Evolutionary conservation across 2,797 vertebrate genomes (phyloP).

Genomic region (Botia almorhae): DNA sequence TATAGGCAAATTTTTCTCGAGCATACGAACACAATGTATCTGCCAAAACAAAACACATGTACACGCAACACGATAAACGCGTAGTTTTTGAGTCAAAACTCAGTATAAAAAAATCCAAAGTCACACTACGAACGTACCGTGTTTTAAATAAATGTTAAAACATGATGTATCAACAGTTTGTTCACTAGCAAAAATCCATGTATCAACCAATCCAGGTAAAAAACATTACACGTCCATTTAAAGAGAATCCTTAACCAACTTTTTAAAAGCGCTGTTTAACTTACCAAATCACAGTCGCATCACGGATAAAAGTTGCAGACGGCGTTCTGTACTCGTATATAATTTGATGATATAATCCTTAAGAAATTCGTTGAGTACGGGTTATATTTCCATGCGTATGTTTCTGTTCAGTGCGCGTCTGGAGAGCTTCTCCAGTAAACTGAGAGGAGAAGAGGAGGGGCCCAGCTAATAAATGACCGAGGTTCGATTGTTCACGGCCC

Average conservation of each 20-base stretch:
- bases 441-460: slow-evolving; percentile 65
- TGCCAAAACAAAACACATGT: not conserved
- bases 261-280: not conserved
- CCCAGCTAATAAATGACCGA: slow-evolving; percentile 79
- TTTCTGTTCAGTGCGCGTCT: slow-evolving; percentile 51
- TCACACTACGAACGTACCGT: no score
- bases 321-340: not conserved
- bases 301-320: slow-evolving; percentile 35
- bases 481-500: slow-evolving; percentile 81
- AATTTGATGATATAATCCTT: slow-evolving; percentile 45
- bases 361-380: not conserved
- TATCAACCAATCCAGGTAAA: no score
- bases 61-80: no score
- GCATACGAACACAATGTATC: not conserved
- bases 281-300: slow-evolving; percentile 71
- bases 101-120: no score
- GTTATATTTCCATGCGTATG: slow-evolving; percentile 46
- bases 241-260: no score
- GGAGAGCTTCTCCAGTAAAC: slow-evolving; percentile 63
- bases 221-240: no score
- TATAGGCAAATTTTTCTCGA: not conserved
- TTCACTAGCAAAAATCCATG: no score
- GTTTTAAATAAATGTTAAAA: no score
- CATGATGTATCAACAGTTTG: no score
- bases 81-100: no score